Percentiles rank a stretch among this genome's conserved stretches.
phyloP scores from a whole-genome alignment of 2,797 vertebrate genomes.

The Oreortyx pictus region DNA sequence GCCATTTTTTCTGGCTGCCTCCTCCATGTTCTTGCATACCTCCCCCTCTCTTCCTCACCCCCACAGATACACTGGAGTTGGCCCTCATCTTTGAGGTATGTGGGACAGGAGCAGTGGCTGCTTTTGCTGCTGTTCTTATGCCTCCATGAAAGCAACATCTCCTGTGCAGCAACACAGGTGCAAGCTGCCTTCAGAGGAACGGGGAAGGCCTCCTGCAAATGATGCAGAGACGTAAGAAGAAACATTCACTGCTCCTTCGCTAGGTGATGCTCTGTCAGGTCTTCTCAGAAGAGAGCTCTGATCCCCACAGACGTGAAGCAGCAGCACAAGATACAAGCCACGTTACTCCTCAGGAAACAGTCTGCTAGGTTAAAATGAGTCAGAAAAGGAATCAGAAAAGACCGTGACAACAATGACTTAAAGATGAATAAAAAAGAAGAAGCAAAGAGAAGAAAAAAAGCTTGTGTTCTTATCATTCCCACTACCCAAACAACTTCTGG shows the following conservation, averaged over 20 bases:
- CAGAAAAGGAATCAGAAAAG: background rate
- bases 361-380: background rate
- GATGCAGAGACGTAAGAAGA: background rate
- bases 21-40: background rate
- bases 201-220: background rate
- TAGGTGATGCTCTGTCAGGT: background rate
- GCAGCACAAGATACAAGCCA: background rate
- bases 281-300: background rate
- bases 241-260: background rate
- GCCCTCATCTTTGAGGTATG: background rate
- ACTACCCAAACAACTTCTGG: background rate
- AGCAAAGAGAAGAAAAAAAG: background rate
- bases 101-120: background rate
- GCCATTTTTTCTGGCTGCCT: background rate
- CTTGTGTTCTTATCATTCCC: background rate
- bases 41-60: background rate
- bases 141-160: background rate
- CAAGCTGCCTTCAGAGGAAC: background rate
- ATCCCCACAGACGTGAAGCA: rapidly evolving
- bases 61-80: background rate
- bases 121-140: background rate
- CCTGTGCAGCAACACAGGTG: background rate
- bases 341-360: background rate
- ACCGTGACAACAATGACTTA: background rate
- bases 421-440: background rate